Base-by-base conservation (phyloP, 2,888 invertebrate genomes). In the Lucinisca nassula region DNA sequence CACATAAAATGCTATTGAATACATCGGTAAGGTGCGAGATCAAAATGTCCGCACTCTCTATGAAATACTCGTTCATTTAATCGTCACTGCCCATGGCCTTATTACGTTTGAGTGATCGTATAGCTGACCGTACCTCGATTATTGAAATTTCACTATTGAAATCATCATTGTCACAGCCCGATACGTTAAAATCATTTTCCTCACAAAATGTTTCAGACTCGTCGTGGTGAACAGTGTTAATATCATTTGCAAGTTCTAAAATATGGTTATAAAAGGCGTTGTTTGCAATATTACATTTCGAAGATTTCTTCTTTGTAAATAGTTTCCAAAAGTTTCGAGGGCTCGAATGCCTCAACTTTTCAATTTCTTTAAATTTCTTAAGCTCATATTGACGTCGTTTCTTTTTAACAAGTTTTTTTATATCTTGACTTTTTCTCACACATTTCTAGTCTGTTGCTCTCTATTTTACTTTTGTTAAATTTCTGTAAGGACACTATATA, bases 1-100 rank as follows among this genome's bases (percentile, higher is more conserved):
- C 49, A 55, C 45, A 10, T n/a, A 82, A 72, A 35, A 82, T 82
- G 21, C 1, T 14, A 49, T 82, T 76, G 51, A 76, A 76, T 58
- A 74, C 32, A n/a, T 49, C 79, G 14, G 45, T 45, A 6, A 79
- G 35, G 32, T 79, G 79, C 21, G 49, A 70, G 3, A 21, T 45
- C 45, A 79, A 12, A 24, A 79, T 79, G 38, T 79, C 72, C 1
- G 14, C 49, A 35, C 49, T 35, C 32, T 79, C 70, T n/a, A 79
- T 72, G 17, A 72, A 72, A 51, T 79, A 79, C 51, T 70, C 35
- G 24, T 79, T 79, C 17, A 79, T 45, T 30, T 72, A 21, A 30
- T 14, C 27, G 45, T 79, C 72, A 32, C 40, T 45, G 21, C 79
- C 79, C 12, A 67, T 27, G 4, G 67, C 40, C 35, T 67, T 79